Evolutionary conservation across 2,113 vertebrate species (phyloP).

Genomic region (Pelmatolapia mariae): DNA sequence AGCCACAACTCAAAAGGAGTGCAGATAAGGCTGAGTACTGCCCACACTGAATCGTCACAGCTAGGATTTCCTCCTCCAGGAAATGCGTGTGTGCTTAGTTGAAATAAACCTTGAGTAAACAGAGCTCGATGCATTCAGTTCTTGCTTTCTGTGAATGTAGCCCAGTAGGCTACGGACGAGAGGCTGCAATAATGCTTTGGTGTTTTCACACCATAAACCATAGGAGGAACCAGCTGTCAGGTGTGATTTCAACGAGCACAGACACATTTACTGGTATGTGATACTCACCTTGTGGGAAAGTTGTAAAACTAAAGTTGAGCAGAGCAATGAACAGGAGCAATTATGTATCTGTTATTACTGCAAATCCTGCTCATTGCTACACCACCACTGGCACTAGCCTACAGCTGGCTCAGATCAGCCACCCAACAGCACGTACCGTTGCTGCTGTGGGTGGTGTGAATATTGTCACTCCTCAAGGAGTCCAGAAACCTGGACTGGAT

Average conservation of each 20-base stretch:
- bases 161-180: not conserved
- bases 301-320: not conserved
- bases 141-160: not conserved
- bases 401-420: conserved; percentile 12
- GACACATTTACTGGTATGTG: not conserved
- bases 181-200: not conserved
- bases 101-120: not conserved
- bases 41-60: not conserved
- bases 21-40: not conserved
- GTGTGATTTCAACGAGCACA: not conserved
- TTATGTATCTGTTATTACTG: not conserved
- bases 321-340: not conserved
- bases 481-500: not conserved
- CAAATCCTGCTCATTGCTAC: not conserved
- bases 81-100: not conserved
- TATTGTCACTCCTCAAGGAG: not conserved
- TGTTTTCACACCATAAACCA: not conserved
- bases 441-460: conserved; percentile 16
- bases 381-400: not conserved
- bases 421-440: not conserved
- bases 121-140: not conserved
- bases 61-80: not conserved
- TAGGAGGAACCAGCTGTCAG: not conserved
- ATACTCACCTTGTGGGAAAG: not conserved
- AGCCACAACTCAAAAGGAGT: not conserved